Evolutionary conservation across 2,113 vertebrate genomes (phyloP), one percentile per base, ranked within the genome.

Genomic region (Bufo bufo): DNA sequence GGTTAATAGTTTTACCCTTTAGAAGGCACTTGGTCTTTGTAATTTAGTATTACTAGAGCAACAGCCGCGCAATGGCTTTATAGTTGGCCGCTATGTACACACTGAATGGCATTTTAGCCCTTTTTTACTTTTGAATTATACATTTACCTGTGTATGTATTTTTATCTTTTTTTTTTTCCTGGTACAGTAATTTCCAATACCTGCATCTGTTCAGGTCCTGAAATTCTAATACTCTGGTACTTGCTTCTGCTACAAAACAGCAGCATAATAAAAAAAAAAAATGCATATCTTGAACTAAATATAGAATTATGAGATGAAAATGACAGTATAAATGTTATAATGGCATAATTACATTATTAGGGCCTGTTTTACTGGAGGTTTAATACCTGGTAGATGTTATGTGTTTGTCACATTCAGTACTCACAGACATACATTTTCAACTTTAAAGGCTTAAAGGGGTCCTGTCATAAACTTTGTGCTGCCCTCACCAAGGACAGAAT

Each of bases 1-100:
- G 45, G 83, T 45, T 85, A 85, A 59, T 78, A 33, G 74, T 59
- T 65, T 79, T 77, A 66, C 63, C 87, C 54, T 77, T 79, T 50
- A 56, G 71, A 84, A 47, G 65, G 49, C 52, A 47, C 63, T 33
- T 43, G 49, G 23, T 16, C 65, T 56, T 56, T 43, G 66, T 71
- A 84, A 56, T 72, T 84, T 72, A 54, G 13, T 72, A 54, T 72
- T 72, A 71, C 72, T 72, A 84, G 16, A 82, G 61, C 50, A 17
- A 66, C 59, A 65, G 11, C 19, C 17, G 17, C 19, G 54, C n/a
- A 84, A 52, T 54, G 13, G 33, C 3, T 65, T 14, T 14, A 43
- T 3, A 54, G 20, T 50, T 54, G 59, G 9, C 11, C 52, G 49
- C 49, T 12, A 14, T 66, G 80, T 82, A n/a, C 63, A 50, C 33